These are phyloP conservation scores for Cochlearius cochlearius DNA, from an alignment of 2,113 vertebrate genomes.

Conservation along the genomic window DNA sequence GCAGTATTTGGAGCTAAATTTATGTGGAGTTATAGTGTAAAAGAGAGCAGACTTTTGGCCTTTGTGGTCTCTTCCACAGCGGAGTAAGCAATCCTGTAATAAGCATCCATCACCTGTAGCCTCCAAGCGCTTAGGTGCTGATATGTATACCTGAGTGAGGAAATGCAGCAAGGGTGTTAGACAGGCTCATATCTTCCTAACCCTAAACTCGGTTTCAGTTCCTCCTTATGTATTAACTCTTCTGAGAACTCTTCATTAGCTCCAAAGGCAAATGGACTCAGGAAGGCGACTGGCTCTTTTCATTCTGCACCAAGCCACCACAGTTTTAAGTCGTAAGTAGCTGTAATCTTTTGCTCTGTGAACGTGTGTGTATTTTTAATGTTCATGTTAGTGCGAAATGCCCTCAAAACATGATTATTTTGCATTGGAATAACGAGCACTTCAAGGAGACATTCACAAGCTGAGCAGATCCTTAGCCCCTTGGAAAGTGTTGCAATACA, in stretches of 20 bases:
- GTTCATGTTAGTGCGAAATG: neutral
- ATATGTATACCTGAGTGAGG: neutral
- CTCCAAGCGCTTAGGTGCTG: neutral
- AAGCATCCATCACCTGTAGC: neutral
- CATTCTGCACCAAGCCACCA: neutral
- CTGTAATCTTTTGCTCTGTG: neutral
- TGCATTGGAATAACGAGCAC: neutral
- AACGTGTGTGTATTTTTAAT: neutral
- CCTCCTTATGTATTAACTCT: neutral
- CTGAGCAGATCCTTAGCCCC: neutral
- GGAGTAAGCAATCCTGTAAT: no score
- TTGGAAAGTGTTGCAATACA: neutral
- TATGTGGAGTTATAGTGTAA: neutral
- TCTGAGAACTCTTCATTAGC: neutral
- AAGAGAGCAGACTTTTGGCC: neutral
- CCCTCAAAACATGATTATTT: neutral
- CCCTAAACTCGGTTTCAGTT: neutral
- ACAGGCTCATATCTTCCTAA: neutral
- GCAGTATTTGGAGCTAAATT: neutral
- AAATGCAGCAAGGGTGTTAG: neutral
- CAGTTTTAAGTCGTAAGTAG: neutral
- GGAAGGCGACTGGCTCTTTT: neutral
- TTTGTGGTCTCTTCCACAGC: neutral
- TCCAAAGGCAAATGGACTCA: neutral
- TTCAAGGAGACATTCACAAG: neutral